Evolutionary conservation across 2,797 vertebrate species (phyloP), one percentile per base, ranked within the genome.

Genomic region (Dicrostonyx torquatus): DNA sequence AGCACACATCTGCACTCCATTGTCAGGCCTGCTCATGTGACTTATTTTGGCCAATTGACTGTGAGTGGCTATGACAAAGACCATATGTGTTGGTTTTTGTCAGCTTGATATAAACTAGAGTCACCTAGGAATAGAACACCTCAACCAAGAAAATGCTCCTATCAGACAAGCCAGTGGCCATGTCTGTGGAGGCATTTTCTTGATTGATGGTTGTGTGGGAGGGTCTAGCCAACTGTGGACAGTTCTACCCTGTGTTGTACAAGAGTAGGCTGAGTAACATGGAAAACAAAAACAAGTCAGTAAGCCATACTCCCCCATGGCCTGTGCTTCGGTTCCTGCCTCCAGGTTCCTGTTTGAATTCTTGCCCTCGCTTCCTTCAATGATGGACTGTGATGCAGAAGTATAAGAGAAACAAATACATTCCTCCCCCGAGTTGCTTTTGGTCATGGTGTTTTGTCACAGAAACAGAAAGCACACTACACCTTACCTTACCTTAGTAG

Each of bases 31-130:
- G 55, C 78, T 24, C 78, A 64, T 6, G 31, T 89, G 79, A 88
- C 62, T 83, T 70, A 45, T 34, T 96, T 94, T 76, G 80, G 62
- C 31, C 87, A 94, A 53, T 9, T 79, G 60, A 80, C 50, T 58
- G 50, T 53, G 24, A 87, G 45, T 43, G 43, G 60, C 43, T 8
- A 15, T 91, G 84, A 83, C 77, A 90, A 77, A 94, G 70, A 53
- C 60, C 58, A n/a, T 76, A 90, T 87, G 82, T 66, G 82, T 48
- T 48, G 12, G 31, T n/a, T 68, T 48, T 48, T 84, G 43, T 84
- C 60, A 84, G 43, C 62, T 68, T 50, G 82, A 84, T 45, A 84
- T 62, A 68, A 84, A 50, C 18, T 48, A 14, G 43, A 66, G 82
- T 84, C 82, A 84, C 43, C 43, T 48, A 34, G 62, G 43, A 84